A percentile compares a stretch with the other conserved stretches of the same genome.
These are phyloP conservation scores for Apus apus DNA, from an alignment of 2,113 vertebrate genomes.

Conservation along the genomic window DNA sequence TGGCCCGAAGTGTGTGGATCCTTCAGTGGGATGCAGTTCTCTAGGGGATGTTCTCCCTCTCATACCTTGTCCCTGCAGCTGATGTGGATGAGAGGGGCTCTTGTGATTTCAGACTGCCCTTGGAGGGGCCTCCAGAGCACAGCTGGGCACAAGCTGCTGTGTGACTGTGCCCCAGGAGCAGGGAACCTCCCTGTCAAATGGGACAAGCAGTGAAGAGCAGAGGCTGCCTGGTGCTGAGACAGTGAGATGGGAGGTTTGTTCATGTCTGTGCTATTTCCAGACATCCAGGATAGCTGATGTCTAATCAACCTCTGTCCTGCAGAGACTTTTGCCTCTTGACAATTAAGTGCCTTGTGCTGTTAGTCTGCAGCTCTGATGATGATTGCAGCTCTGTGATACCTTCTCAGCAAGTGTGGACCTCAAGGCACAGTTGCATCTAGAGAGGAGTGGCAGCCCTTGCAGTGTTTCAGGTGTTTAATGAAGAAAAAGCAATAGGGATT, in stretches of 20 bases:
- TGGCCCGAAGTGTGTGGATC: background rate
- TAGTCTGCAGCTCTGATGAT: slow-evolving; percentile 17
- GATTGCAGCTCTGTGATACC: background rate
- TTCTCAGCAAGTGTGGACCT: background rate
- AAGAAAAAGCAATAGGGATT: background rate
- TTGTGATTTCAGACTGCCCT: background rate
- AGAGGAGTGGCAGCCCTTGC: background rate
- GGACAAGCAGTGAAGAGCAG: background rate
- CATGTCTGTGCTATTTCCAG: background rate
- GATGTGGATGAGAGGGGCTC: background rate
- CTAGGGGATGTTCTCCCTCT: background rate
- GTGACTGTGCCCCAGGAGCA: rapidly evolving
- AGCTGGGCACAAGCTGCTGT: background rate
- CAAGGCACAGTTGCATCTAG: background rate
- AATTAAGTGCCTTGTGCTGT: background rate
- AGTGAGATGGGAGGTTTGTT: background rate
- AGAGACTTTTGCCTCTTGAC: background rate
- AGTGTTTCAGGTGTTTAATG: background rate
- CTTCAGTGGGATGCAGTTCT: background rate
- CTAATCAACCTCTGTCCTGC: slow-evolving; percentile 16
- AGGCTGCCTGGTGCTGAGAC: background rate
- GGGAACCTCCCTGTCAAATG: background rate
- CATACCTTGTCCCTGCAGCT: background rate
- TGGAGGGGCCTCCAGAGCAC: background rate
- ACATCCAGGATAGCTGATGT: background rate